Conservation (phyloP, 2,888 invertebrate species). For the Rhagium mordax region DNA sequence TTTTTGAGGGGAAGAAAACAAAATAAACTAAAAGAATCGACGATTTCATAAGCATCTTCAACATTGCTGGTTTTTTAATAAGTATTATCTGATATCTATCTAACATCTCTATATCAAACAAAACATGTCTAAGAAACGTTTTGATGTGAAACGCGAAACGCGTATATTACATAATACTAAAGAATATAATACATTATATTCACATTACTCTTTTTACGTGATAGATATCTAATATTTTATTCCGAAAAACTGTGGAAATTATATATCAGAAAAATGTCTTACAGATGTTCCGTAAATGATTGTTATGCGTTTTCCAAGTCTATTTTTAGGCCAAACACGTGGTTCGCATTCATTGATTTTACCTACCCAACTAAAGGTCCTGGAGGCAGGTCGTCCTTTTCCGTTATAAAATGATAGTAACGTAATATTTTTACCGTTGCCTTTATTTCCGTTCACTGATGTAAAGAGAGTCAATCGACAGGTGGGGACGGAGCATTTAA, state of each 20-base stretch:
- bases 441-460: neutral
- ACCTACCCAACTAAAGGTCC: slow-evolving; percentile 7
- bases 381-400: slow-evolving; percentile 13
- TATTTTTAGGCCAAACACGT: slow-evolving; percentile 29
- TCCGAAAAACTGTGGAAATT: neutral
- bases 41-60: too few relatives aligned
- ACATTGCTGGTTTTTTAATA: too few relatives aligned
- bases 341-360: slow-evolving; percentile 30
- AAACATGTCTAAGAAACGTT: too few relatives aligned
- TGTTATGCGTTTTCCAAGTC: slow-evolving; percentile 16
- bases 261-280: slow-evolving; percentile 3
- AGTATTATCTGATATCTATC: too few relatives aligned
- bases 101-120: too few relatives aligned
- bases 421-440: slow-evolving; percentile 12
- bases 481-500: neutral
- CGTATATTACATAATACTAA: too few relatives aligned
- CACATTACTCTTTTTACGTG: too few relatives aligned
- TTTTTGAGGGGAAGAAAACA: too few relatives aligned
- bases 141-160: too few relatives aligned
- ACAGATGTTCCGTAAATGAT: slow-evolving; percentile 1
- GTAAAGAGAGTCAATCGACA: neutral
- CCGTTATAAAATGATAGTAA: slow-evolving; percentile 7
- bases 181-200: too few relatives aligned
- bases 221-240: too few relatives aligned
- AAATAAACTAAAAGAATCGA: too few relatives aligned